These are phyloP conservation scores for Leuctra nigra DNA, from an alignment of 2,888 invertebrate genomes.

Conservation along the genomic window DNA sequence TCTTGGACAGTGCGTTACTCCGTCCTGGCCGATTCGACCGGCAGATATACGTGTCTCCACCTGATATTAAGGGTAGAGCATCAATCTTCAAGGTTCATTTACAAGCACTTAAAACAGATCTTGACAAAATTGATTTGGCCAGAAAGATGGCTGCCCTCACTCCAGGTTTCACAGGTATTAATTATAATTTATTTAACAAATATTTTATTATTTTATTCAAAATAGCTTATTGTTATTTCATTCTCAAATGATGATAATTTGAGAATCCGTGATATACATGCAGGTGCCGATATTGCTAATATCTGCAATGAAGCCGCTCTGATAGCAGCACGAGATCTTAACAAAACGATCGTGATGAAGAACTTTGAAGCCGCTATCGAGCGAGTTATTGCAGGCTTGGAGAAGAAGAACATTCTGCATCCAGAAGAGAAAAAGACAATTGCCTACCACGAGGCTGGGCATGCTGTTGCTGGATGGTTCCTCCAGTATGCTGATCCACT, in stretches of 20 bases:
- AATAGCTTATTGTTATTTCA: too few species aligned
- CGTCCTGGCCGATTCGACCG: conserved; percentile 97
- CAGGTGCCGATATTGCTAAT: conserved; percentile 95
- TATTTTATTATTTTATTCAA: too few species aligned
- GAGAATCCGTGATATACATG: conserved; percentile 2
- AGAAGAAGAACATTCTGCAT: conserved; percentile 96
- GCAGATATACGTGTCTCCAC: conserved; percentile 96
- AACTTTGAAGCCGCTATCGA: conserved; percentile 99
- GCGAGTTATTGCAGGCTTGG: conserved; percentile 95
- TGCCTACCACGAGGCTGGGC: conserved; percentile 98
- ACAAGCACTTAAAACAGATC: conserved; percentile 72
- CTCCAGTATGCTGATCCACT: conserved; percentile 94
- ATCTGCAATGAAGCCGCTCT: conserved; percentile 99
- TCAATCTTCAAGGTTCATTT: conserved; percentile 97
- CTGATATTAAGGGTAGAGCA: conserved; percentile 90
- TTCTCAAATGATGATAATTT: too few species aligned
- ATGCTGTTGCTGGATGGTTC: conserved; percentile 99
- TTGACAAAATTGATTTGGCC: conserved; percentile 81
- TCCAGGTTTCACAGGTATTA: conserved; percentile 96
- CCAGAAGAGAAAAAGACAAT: conserved; percentile 98
- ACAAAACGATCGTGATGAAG: conserved; percentile 70
- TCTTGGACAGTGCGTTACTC: conserved; percentile 92
- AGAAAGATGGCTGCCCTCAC: conserved; percentile 98
- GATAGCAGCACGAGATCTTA: conserved; percentile 91
- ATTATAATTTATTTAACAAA: too few species aligned